These are phyloP conservation scores for Catharus fuscescens DNA, from an alignment of 2,113 vertebrate genomes.

Conservation along the genomic window DNA sequence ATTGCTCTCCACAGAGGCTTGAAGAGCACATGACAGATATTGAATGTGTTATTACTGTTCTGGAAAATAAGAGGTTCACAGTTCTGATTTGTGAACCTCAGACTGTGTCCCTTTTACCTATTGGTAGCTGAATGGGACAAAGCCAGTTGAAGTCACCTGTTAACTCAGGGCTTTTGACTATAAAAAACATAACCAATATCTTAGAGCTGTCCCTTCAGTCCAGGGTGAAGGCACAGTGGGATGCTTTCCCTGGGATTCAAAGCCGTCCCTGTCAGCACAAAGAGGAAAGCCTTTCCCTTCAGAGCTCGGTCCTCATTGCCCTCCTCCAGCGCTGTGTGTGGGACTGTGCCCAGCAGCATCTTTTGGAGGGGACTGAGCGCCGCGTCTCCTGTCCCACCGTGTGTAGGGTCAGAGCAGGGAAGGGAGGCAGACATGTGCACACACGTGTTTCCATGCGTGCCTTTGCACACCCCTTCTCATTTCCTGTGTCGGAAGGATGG, in stretches of 20 bases:
- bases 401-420: neutral
- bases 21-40: neutral
- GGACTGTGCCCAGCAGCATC: neutral
- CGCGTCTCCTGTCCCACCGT: fast-evolving
- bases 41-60: neutral
- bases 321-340: neutral
- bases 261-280: neutral
- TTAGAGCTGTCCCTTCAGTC: neutral
- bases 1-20: neutral
- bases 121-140: neutral
- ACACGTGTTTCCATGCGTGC: fast-evolving
- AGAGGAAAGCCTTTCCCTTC: neutral
- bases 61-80: neutral
- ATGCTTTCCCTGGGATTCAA: neutral
- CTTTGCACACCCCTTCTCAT: neutral
- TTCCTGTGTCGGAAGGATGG: neutral
- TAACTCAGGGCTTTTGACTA: neutral
- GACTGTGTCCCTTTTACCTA: neutral
- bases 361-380: neutral
- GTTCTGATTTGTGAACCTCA: neutral
- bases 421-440: neutral
- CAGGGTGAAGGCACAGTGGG: neutral
- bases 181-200: neutral
- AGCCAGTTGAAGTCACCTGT: neutral
- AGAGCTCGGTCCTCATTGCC: neutral